Base-by-base conservation (phyloP, 2,797 vertebrate genomes). In the Eulemur mongoz region DNA sequence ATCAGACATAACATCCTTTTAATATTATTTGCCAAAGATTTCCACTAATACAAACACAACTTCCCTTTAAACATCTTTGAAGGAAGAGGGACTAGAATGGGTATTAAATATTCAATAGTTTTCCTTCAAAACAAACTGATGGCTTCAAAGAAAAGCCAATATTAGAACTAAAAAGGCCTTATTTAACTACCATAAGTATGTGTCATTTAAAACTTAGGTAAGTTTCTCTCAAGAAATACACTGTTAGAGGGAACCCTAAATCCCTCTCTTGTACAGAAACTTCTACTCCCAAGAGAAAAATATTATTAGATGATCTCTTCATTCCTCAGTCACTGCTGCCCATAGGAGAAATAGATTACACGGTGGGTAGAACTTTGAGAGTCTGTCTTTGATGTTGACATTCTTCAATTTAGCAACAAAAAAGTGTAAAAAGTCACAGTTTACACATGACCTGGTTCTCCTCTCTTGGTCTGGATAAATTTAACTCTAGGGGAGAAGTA, bases 1-100 rank as follows among this genome's bases (percentile, higher is more conserved):
- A 97, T 95, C 93, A 97, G 91, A 95, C 70, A 91, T 32, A 91
- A 69, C 27, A 45, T 2, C 20, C 89, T 97, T 98, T 93, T 96
- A 96, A 84, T 88, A 72, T 91, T 50, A 69, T 96, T 94, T 97
- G 94, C 2, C 63, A 83, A 97, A 83, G 48, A 85, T 84, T 97
- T 93, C 89, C 35, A 20, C 13, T 54, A 76, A 92, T 78, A 69
- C 0, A 0, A 82, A 35, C 5, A 48, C 35, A 32, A 59, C 13
- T 83, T 97, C 45, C 48, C 45, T 94, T 43, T 1, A 93, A 98
- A 97, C 76, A 40, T 82, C 88, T 80, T 48, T 73, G 48, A 98
- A 96, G 85, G 72, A 85, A 35, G 13, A 95, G 61, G 1, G 0
- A 38, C 45, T 96, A 96, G 43, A 22, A 76, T 15, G 17, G 0